These are phyloP conservation scores for Heterotis niloticus DNA, from an alignment of 2,113 vertebrate genomes.

Conservation along the genomic window DNA sequence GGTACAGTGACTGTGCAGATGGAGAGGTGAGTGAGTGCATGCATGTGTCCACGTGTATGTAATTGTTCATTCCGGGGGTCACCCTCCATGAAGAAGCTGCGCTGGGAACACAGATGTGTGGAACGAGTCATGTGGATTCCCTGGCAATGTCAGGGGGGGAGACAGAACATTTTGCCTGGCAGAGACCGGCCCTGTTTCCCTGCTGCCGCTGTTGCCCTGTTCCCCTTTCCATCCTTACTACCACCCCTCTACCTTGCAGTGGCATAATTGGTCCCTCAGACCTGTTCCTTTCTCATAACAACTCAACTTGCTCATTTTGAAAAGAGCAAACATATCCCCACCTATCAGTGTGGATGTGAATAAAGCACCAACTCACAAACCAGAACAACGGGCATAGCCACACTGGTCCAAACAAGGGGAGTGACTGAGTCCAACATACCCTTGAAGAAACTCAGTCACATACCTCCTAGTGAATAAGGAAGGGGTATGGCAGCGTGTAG, in stretches of 20 bases:
- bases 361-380: not conserved
- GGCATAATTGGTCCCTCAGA: too few species aligned
- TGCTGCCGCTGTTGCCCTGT: not conserved
- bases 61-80: not conserved
- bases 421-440: too few species aligned
- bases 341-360: not conserved
- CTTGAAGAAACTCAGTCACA: too few species aligned
- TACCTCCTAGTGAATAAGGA: not conserved
- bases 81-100: not conserved
- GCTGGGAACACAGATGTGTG: constrained; percentile 17
- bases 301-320: not conserved
- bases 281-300: not conserved
- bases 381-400: not conserved
- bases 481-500: not conserved
- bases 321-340: not conserved
- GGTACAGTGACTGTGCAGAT: not conserved
- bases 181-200: constrained; percentile 1
- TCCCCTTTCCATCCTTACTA: not conserved
- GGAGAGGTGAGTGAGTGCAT: not conserved
- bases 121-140: constrained; percentile 15
- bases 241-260: not conserved
- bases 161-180: not conserved
- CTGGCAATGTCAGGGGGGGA: constrained; percentile 16
- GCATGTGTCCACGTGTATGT: not conserved
- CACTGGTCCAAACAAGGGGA: not conserved